Evolutionary conservation across 1,140 invertebrate species (phyloP).

Genomic region (Sminthurides bifidus): DNA sequence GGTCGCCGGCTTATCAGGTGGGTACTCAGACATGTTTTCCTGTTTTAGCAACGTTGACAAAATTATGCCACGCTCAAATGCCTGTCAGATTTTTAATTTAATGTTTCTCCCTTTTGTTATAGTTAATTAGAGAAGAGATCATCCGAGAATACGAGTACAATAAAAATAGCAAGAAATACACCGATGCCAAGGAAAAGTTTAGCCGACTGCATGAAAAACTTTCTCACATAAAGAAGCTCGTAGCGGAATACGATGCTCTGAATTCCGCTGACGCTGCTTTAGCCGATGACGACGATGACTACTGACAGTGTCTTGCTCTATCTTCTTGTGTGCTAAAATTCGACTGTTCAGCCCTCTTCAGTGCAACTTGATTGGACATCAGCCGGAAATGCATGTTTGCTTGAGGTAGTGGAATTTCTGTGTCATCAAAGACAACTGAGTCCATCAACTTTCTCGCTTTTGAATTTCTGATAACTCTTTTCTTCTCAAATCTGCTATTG

Average conservation of each 20-base stretch:
- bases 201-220: slow-evolving; percentile 79
- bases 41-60: neutral
- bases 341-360: neutral
- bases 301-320: neutral
- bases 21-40: slow-evolving; percentile 13
- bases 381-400: too few relatives aligned
- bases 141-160: slow-evolving; percentile 64
- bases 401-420: too few relatives aligned
- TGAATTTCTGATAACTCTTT: too few relatives aligned
- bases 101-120: slow-evolving; percentile 28
- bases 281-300: slow-evolving; percentile 4
- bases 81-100: too few relatives aligned
- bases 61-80: too few relatives aligned
- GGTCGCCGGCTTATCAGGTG: slow-evolving; percentile 44
- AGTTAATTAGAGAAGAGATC: slow-evolving; percentile 63
- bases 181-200: slow-evolving; percentile 59
- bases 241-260: slow-evolving; percentile 59
- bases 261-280: neutral
- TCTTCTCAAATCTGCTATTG: too few relatives aligned
- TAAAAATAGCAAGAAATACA: slow-evolving; percentile 58
- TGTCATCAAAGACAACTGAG: too few relatives aligned
- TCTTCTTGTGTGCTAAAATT: neutral
- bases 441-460: too few relatives aligned
- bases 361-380: neutral
- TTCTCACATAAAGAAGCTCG: slow-evolving; percentile 75